These are phyloP conservation scores for Mus spicilegus DNA, from an alignment of 2,113 vertebrate genomes.

Conservation along the genomic window DNA sequence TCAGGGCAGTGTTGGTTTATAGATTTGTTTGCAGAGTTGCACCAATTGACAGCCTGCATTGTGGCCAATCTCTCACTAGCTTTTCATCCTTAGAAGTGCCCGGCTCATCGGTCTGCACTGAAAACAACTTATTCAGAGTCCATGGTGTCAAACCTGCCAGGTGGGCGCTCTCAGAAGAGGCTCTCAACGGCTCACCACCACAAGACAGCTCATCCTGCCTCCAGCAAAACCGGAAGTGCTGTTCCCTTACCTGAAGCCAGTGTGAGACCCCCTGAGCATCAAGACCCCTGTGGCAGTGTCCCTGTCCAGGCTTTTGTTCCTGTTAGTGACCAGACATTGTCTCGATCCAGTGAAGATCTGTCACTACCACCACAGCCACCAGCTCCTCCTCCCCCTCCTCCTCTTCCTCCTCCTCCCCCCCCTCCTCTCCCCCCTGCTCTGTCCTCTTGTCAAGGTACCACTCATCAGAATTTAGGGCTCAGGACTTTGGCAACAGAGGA, in stretches of 20 bases:
- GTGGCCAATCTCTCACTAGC: not conserved
- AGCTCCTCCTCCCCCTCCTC: rapidly evolving
- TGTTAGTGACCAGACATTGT: slow-evolving; percentile 1
- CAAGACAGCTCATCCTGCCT: slow-evolving; percentile 63
- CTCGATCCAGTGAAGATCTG: not conserved
- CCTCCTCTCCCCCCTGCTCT: not conserved
- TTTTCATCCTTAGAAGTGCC: slow-evolving; percentile 88
- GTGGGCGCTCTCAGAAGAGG: slow-evolving; percentile 3
- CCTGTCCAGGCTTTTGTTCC: slow-evolving; percentile 86
- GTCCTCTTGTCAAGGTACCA: slow-evolving; percentile 54
- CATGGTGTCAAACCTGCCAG: slow-evolving; percentile 59
- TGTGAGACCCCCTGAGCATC: slow-evolving; percentile 49
- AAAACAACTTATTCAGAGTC: slow-evolving; percentile 86
- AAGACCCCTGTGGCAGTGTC: slow-evolving; percentile 76
- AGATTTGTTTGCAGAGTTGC: not conserved
- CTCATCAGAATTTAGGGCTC: not conserved
- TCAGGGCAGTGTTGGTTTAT: not conserved
- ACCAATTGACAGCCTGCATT: slow-evolving; percentile 24
- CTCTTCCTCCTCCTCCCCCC: rapidly evolving
- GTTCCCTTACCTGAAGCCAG: slow-evolving; percentile 41
- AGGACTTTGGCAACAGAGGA: slow-evolving; percentile 64
- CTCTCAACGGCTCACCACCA: slow-evolving; percentile 63
- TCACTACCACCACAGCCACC: not conserved
- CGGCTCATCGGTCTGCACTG: slow-evolving; percentile 86
- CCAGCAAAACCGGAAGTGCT: slow-evolving; percentile 57